Evolutionary conservation across 2,797 vertebrate genomes (phyloP), one percentile per base, ranked within the genome.

Genomic region (Parotocinclus haroldoi): DNA sequence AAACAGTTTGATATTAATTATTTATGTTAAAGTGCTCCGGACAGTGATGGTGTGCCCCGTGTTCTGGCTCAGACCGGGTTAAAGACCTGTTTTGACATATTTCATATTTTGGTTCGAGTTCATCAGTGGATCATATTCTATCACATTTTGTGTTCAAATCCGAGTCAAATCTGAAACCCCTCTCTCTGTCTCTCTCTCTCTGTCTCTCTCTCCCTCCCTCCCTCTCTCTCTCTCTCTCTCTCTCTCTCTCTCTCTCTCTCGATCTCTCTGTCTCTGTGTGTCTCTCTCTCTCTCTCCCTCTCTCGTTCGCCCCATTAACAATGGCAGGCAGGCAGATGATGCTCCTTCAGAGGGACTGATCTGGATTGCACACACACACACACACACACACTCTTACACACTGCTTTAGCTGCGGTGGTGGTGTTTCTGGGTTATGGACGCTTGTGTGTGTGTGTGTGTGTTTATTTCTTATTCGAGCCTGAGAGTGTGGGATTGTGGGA

Each of bases 271-370:
- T 49, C 7, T 14, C 14, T 49, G n/a, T n/a, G n/a, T n/a, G n/a
- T n/a, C n/a, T n/a, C 57, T 46, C 57, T 0, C 8, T 19, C 42
- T 39, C 46, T 18, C 48, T 13, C 37, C 9, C 27, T 9, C 48
- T 42, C 48, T 51, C 49, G 11, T 44, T 63, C 18, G n/a, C 39
- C 10, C 13, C 9, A 18, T 17, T 54, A 50, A 63, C 62, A 64
- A 64, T 64, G 62, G 62, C 50, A 54, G 61, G 42, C 39, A 12
- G 52, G 59, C 59, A 62, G 59, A 53, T 63, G 61, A 63, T 44
- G 62, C 39, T 54, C 18, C 49, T 54, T 54, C 61, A 63, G 51
- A 37, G 14, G 12, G 52, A 38, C 49, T 63, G 50, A 63, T 53
- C 50, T 14, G 39, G 53, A 64, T 16, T 5, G 17, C 36, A 62